A percentile compares a stretch with the other conserved stretches of the same genome.
Evolutionary conservation across 2,113 vertebrate genomes (phyloP).

Genomic region (Actenoides hombroni): DNA sequence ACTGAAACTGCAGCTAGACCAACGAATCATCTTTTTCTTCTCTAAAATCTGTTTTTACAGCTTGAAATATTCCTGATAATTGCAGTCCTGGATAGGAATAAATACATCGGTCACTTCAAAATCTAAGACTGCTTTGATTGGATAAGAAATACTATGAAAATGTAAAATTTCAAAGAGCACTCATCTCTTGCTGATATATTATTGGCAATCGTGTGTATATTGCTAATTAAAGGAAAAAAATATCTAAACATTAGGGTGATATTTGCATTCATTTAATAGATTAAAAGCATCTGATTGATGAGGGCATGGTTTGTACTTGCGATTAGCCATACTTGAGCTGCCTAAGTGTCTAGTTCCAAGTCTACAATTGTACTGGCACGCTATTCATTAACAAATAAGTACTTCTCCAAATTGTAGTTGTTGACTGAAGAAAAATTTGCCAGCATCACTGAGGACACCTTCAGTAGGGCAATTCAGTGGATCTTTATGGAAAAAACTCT

Average conservation of each 20-base stretch:
- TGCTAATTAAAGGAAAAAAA: not conserved
- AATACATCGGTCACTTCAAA: not conserved
- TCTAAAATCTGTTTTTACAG: not conserved
- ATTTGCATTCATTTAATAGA: not conserved
- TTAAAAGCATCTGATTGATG: not conserved
- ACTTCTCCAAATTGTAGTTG: not conserved
- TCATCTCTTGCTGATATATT: not conserved
- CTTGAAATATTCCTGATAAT: not conserved
- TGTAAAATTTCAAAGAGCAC: not conserved
- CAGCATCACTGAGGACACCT: not conserved
- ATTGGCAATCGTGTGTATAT: not conserved
- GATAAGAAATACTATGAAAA: not conserved
- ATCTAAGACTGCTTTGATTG: not conserved
- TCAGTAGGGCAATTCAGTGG: not conserved
- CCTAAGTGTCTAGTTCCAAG: not conserved
- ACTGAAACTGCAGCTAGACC: not conserved
- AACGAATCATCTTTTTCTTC: not conserved
- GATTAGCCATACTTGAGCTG: not conserved
- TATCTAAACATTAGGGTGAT: not conserved
- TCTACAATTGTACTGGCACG: not conserved
- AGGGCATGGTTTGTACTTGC: not conserved
- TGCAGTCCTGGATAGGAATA: not conserved
- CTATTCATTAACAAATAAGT: not conserved
- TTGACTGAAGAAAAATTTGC: not conserved
- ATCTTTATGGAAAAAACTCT: not conserved